Evolutionary conservation across 1,140 invertebrate genomes (phyloP).

Genomic region (Drosophila funebris): DNA sequence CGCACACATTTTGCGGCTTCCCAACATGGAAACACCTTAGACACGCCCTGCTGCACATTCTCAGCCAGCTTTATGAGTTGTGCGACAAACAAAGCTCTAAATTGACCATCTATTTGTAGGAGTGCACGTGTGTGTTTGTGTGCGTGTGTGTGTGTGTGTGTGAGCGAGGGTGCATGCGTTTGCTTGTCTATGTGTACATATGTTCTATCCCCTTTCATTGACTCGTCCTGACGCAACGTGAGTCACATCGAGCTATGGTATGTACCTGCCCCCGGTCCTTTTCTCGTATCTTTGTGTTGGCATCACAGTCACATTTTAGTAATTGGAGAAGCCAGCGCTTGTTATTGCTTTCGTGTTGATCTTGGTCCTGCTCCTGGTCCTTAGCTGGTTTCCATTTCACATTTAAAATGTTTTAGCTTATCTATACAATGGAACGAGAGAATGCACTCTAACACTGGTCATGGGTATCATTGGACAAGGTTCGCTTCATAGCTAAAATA

Average conservation of each 20-base stretch:
- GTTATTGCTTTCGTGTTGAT: slow-evolving; percentile 35
- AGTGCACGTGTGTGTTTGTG: not conserved
- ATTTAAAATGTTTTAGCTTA: slow-evolving; percentile 64
- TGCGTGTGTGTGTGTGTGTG: slow-evolving; percentile 6
- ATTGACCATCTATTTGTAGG: slow-evolving; percentile 35
- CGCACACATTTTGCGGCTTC: slow-evolving; percentile 71
- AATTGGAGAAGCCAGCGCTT: slow-evolving; percentile 64
- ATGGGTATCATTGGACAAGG: not conserved
- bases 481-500: not conserved
- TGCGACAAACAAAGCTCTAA: slow-evolving; percentile 27
- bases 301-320: slow-evolving; percentile 50
- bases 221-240: slow-evolving; percentile 12
- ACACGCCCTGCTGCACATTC: slow-evolving; percentile 72
- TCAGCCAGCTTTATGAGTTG: slow-evolving; percentile 58
- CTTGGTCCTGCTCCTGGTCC: slow-evolving; percentile 37
- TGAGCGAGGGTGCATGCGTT: too few relatives aligned
- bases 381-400: slow-evolving; percentile 65
- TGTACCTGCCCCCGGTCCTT: slow-evolving; percentile 13
- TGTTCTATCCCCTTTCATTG: slow-evolving; percentile 25
- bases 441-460: slow-evolving; percentile 13
- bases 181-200: slow-evolving; percentile 36
- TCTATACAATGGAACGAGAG: slow-evolving; percentile 25
- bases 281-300: slow-evolving; percentile 43
- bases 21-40: slow-evolving; percentile 44
- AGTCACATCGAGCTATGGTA: not conserved